A percentile compares a stretch with the other conserved stretches of the same genome.
These are phyloP conservation scores for Poecilia gillii DNA, from an alignment of 2,797 vertebrate species.

Conservation along the genomic window DNA sequence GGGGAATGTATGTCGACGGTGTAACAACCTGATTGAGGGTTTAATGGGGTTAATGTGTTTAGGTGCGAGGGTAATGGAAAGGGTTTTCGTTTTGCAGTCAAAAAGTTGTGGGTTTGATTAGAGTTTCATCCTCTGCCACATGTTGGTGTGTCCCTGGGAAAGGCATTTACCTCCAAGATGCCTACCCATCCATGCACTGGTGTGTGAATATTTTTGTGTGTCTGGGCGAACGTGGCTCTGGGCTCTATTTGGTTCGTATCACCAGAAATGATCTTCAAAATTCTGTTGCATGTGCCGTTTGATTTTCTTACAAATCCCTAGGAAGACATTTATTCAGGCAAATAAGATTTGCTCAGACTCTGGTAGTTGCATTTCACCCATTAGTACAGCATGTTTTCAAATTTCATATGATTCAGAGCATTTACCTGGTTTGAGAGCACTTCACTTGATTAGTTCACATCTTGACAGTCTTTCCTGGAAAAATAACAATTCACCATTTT, in stretches of 20 bases:
- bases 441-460: neutral
- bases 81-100: neutral
- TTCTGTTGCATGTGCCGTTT: neutral
- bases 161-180: neutral
- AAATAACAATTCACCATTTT: neutral
- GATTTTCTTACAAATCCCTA: neutral
- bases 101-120: neutral
- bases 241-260: neutral
- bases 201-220: neutral
- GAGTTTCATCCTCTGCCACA: neutral
- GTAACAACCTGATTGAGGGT: neutral
- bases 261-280: neutral
- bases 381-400: neutral
- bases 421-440: neutral
- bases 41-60: neutral
- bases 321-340: neutral
- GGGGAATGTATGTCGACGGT: neutral
- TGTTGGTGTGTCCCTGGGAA: neutral
- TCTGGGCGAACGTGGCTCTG: neutral
- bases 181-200: neutral
- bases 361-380: neutral
- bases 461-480: neutral
- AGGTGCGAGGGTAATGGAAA: neutral
- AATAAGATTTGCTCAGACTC: neutral
- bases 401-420: neutral